Percentiles rank a stretch among this genome's conserved stretches.
These are phyloP conservation scores for Dryocosmus kuriphilus DNA, from an alignment of 2,888 invertebrate species.

Conservation along the genomic window DNA sequence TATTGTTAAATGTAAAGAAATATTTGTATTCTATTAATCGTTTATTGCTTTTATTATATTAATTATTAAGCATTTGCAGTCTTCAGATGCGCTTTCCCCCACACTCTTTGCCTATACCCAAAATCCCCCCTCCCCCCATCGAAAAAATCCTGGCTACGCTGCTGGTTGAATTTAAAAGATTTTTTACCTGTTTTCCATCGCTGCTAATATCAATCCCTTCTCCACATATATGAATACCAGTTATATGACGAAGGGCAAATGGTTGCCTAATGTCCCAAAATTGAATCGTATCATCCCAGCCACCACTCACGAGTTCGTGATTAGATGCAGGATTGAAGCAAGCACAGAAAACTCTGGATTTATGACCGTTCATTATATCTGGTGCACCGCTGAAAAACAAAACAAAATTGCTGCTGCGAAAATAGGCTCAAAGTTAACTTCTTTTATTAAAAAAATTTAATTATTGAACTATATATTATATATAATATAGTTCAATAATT, in stretches of 20 bases:
- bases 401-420: neutral
- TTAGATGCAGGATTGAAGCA: constrained; percentile 83
- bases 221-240: constrained; percentile 83
- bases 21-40: no score
- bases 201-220: constrained; percentile 84
- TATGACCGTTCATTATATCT: constrained; percentile 81
- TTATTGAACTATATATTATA: constrained; percentile 37
- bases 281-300: constrained; percentile 84
- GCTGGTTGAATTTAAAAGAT: no score
- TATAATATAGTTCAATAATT: no score
- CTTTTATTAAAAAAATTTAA: no score
- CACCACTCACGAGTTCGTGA: constrained; percentile 84
- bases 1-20: no score
- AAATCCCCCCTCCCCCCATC: no score
- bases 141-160: no score
- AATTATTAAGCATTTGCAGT: no score
- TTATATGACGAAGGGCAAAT: constrained; percentile 80
- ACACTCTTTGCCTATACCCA: no score
- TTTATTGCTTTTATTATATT: no score
- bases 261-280: constrained; percentile 85
- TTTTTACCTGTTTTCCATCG: constrained; percentile 81
- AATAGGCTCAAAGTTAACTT: neutral
- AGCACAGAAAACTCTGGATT: constrained; percentile 82
- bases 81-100: no score
- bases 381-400: constrained; percentile 76